Percentiles rank a stretch among this genome's conserved stretches.
Evolutionary conservation across 2,113 vertebrate species (phyloP).

Genomic region (Seriola rivoliana): DNA sequence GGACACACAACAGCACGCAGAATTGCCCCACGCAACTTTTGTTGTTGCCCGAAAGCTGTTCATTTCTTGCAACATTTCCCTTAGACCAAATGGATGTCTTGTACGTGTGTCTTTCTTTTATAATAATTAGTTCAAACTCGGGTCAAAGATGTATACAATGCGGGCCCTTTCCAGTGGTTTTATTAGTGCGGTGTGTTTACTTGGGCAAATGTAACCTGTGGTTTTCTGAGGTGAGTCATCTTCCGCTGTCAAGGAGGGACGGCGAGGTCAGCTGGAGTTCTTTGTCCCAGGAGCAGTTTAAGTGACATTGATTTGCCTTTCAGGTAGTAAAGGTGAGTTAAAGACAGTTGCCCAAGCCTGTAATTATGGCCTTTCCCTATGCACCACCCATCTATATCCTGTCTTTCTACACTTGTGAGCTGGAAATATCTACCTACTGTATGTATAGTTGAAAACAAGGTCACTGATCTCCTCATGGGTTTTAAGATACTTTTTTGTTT

Average conservation of each 20-base stretch:
- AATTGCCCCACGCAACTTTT: conserved; percentile 17
- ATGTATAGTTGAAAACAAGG: conserved; percentile 10
- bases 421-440: conserved; percentile 14
- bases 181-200: conserved; percentile 59
- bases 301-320: conserved; percentile 66
- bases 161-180: conserved; percentile 16
- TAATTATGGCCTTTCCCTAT: conserved; percentile 64
- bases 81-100: background rate
- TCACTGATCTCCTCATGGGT: background rate
- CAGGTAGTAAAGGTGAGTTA: conserved; percentile 61
- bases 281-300: conserved; percentile 41
- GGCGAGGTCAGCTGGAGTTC: conserved; percentile 69
- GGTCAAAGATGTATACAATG: background rate
- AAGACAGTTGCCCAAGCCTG: conserved; percentile 61
- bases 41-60: conserved; percentile 10
- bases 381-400: conserved; percentile 27
- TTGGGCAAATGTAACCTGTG: conserved; percentile 57
- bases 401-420: conserved; percentile 25
- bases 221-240: conserved; percentile 68
- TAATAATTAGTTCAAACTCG: background rate
- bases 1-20: conserved; percentile 34
- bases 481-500: conserved; percentile 24
- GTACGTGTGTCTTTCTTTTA: background rate
- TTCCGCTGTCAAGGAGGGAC: conserved; percentile 48
- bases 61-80: background rate